Evolutionary conservation across 2,113 vertebrate species (phyloP), one percentile per base, ranked within the genome.

Genomic region (Sigmodon hispidus): DNA sequence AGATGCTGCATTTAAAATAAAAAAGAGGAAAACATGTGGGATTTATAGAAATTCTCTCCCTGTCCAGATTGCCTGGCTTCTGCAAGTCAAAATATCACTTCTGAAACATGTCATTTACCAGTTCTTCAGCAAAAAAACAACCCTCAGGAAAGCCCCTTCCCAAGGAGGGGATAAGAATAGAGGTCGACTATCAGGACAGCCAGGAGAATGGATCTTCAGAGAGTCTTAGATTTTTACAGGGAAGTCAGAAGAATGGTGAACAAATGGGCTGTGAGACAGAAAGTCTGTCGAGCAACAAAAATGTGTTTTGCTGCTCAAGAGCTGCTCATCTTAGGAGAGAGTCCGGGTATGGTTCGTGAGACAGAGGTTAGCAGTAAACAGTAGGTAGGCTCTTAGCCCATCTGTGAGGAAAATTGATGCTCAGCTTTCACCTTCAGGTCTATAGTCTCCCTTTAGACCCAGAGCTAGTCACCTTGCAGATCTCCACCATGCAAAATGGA

Each of bases 1-100:
- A 98, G 98, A 98, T 98, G 98, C 98, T 98, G 96, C 98, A 96
- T 98, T 98, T 98, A 97, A 97, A 97, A 98, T 97, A 98, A 98
- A 98, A 98, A 96, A 90, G 96, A 98, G 98, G 97, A 97, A 98
- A 98, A 97, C 97, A 97, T 97, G 94, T 91, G 97, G 98, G 96
- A 97, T 98, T 98, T 98, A 96, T 97, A 97, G 97, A 98, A 98
- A 98, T 97, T 97, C 97, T 97, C 97, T 97, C 97, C 97, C 88
- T 97, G 97, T 95, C 97, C 98, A 98, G 98, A 98, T 98, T 97
- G 98, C 97, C 96, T 98, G 98, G 98, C 94, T 96, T 97, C 97
- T 97, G 80, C 72, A 65, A 98, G 97, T 98, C 97, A 98, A 97
- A 98, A 95, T 98, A 97, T 98, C 98, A 98, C 97, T 97, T 97